Percentiles rank a stretch among this genome's conserved stretches.
These are phyloP conservation scores for Scleropages formosus DNA, from an alignment of 2,797 vertebrate species.

Conservation along the genomic window DNA sequence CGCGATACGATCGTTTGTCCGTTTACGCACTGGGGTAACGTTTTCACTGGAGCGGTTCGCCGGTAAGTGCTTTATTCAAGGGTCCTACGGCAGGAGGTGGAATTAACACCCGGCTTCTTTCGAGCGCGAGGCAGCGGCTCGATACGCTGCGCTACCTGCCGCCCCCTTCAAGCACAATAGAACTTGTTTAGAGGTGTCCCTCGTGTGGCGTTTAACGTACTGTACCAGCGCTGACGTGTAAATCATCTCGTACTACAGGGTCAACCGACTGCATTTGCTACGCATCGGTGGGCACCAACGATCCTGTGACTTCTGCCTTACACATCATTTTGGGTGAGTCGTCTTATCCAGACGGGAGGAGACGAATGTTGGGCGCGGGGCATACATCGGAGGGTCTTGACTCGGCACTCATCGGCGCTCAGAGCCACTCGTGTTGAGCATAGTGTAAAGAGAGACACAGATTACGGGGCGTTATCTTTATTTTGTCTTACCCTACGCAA, in stretches of 20 bases:
- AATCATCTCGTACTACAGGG: slow-evolving; percentile 63
- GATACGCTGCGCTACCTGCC: too few relatives aligned
- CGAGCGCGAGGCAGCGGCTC: too few relatives aligned
- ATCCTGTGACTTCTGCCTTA: slow-evolving; percentile 88
- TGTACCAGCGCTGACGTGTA: slow-evolving; percentile 32
- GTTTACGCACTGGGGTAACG: too few relatives aligned
- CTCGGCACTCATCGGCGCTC: not conserved
- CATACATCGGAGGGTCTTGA: not conserved
- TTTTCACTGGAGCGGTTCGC: too few relatives aligned
- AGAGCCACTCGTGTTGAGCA: not conserved
- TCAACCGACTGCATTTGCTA: slow-evolving; percentile 96
- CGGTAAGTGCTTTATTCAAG: too few relatives aligned
- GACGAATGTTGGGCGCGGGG: not conserved
- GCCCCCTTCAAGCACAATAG: too few relatives aligned
- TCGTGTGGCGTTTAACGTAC: not conserved
- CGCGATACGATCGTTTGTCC: too few relatives aligned
- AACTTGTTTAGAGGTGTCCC: not conserved
- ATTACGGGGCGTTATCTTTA: not conserved
- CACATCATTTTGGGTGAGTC: slow-evolving; percentile 89
- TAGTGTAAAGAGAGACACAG: not conserved
- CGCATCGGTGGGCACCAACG: slow-evolving; percentile 83
- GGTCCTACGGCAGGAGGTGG: too few relatives aligned
- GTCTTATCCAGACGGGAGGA: slow-evolving; percentile 7
- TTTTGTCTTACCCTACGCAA: not conserved
- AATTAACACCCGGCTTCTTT: too few relatives aligned